Base-by-base conservation (phyloP, 2,113 vertebrate species). In the Camelus bactrianus region DNA sequence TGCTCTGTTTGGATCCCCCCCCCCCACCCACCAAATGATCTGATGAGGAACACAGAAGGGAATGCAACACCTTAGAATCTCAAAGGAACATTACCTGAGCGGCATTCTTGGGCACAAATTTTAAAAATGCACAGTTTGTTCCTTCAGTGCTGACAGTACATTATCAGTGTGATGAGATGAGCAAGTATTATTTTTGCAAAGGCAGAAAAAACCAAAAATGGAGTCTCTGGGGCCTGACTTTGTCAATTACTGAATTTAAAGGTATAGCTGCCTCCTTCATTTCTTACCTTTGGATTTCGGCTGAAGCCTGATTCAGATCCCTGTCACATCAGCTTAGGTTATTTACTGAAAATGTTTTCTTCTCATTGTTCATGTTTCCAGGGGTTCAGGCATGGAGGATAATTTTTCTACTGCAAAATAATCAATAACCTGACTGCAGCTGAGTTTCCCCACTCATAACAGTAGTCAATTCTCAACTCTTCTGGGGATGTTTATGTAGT, bases 401-500 rank as follows among this genome's bases (percentile, higher is more conserved):
- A 95, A 93, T 93, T 96, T 97, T 96, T 95, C 87, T 89, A 72
- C 35, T 77, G 81, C 62, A 83, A 96, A 97, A 96, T 93, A 90
- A 95, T 97, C 96, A 93, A 91, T 97, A 95, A 73, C 24, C 19
- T 81, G 28, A 93, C 60, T 69, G 64, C 54, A 95, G 73, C 64
- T 92, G 88, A 92, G 65, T 92, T 95, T 92, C 73, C 15, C 26
- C 42, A 92, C 35, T 93, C 64, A 70, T 8, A 19, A 92, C 16
- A 81, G 64, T 50, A 96, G 85, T 93, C 83, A 96, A 87, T 97
- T 96, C 83, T 95, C 88, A 97, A 77, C 46, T 95, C 76, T 97
- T 93, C 35, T 54, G 76, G 84, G 84, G 60, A 89, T 96, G 20
- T 91, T 96, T 92, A 94, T 92, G 87, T 93, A 93, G 35, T 91